Conservation (phyloP, 2,888 invertebrate species). For the Archips crataeganus region DNA sequence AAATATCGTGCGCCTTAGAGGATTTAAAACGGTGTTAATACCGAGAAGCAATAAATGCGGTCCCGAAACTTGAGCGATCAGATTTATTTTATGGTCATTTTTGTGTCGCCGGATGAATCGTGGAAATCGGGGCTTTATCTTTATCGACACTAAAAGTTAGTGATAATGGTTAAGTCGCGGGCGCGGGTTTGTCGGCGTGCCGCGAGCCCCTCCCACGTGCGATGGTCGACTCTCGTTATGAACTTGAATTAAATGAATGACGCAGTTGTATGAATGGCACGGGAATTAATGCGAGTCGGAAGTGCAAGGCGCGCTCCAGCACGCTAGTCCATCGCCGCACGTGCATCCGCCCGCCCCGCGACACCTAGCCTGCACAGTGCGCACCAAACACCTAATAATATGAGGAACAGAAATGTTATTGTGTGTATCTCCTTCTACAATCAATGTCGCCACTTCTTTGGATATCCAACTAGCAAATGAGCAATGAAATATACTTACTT, state of each 20-base stretch:
- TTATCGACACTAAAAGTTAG: slow-evolving; percentile 66
- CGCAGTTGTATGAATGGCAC: slow-evolving; percentile 82
- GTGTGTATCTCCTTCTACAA: too few species aligned
- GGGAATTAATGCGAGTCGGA: slow-evolving; percentile 83
- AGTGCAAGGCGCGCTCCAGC: slow-evolving; percentile 74
- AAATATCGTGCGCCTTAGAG: slow-evolving; percentile 75
- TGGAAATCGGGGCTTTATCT: slow-evolving; percentile 60
- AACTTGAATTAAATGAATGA: slow-evolving; percentile 84
- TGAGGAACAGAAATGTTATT: too few species aligned
- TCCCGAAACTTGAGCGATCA: slow-evolving; percentile 64
- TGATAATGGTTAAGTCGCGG: slow-evolving; percentile 57
- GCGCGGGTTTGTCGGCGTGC: slow-evolving; percentile 62
- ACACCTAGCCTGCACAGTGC: not conserved
- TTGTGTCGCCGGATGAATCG: slow-evolving; percentile 54
- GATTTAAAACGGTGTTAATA: slow-evolving; percentile 71
- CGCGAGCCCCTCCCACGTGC: slow-evolving; percentile 70
- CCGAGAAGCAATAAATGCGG: slow-evolving; percentile 74
- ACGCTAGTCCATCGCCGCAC: slow-evolving; percentile 73
- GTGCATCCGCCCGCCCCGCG: slow-evolving; percentile 61
- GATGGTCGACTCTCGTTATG: slow-evolving; percentile 70
- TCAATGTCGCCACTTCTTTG: too few species aligned
- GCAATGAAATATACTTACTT: too few species aligned
- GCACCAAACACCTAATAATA: too few species aligned
- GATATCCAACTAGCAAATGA: too few species aligned
- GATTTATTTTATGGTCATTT: slow-evolving; percentile 73